Base-by-base conservation (phyloP, 2,888 invertebrate species). In the Blomia tropicalis region DNA sequence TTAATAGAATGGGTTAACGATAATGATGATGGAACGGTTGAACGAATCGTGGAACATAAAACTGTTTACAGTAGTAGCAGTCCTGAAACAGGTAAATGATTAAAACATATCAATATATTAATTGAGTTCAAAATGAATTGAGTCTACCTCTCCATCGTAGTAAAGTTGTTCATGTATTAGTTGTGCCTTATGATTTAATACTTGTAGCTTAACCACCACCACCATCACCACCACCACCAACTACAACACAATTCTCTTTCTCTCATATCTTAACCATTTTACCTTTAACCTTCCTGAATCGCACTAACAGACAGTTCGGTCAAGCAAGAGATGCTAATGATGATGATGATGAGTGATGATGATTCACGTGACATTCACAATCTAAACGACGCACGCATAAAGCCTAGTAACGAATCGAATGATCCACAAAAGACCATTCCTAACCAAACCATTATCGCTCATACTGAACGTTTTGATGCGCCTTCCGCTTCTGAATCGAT, bases 1-100 rank as follows among this genome's bases (percentile, higher is more conserved):
- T 47, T 19, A 58, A 17, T 30, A 68, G 68, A 68, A 60, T 68
- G 68, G 68, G 66, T 65, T 44, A 67, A 68, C 63, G 65, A 66
- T 22, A 67, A 66, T 30, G 27, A 56, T 2, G 62, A 64, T 58
- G 68, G 68, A 32, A 60, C 62, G 60, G 60, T 68, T 59, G 54
- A 65, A 29, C 68, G 67, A 44, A 61, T 68, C 22, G 65, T 67
- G 2, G 65, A 66, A 43, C 66, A 67, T 23, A 67, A 64, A 58
- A 66, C 68, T 5, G 63, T 63, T 25, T 4, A 47, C 17, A 62
- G 17, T 44, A 62, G 44, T 36, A 36, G 36, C 17, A 36, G 36
- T 36, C 7, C 7, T 11, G 7, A 36, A 17, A 11, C 36, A 17
- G 17, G 17, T 36, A 17, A 7, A 7, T 36, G 36, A 36, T 36